Conservation (phyloP, 2,797 vertebrate species). For the Toxotes lorentzi region DNA sequence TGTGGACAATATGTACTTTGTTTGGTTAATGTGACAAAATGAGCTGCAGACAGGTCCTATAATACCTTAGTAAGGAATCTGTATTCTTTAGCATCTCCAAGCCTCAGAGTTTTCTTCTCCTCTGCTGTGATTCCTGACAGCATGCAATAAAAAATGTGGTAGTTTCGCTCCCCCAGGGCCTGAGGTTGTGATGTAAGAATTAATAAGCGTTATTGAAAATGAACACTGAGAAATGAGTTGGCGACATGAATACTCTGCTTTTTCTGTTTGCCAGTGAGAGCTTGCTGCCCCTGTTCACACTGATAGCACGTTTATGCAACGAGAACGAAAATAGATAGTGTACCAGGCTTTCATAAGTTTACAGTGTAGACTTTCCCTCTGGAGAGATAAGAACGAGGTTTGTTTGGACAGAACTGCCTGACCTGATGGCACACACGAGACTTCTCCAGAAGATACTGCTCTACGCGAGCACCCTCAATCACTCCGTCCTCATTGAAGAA, state of each 20-base stretch:
- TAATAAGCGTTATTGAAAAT: neutral
- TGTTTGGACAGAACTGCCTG: constrained; percentile 20
- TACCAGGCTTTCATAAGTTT: constrained; percentile 18
- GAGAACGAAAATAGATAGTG: neutral
- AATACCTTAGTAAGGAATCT: constrained; percentile 91
- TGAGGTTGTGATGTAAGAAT: constrained; percentile 59
- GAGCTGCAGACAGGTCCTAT: neutral
- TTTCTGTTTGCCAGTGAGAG: neutral
- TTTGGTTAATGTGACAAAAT: neutral
- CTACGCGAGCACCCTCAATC: constrained; percentile 91
- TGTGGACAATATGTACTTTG: fast-evolving
- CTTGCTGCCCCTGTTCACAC: neutral
- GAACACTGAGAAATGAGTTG: neutral
- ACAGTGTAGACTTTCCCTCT: neutral
- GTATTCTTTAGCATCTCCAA: constrained; percentile 89
- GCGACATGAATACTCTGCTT: neutral
- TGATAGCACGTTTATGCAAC: constrained; percentile 18
- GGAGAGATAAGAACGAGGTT: constrained; percentile 19
- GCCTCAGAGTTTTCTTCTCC: constrained; percentile 87
- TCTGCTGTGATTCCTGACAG: constrained; percentile 89
- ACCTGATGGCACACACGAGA: constrained; percentile 97
- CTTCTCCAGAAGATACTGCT: constrained; percentile 97
- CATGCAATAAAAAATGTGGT: constrained; percentile 97
- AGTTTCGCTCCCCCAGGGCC: constrained; percentile 92
- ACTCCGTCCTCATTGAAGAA: constrained; percentile 89